Percentiles rank a stretch among this genome's conserved stretches.
Conservation (phyloP, 2,113 vertebrate genomes). For the Epinephelus lanceolatus region DNA sequence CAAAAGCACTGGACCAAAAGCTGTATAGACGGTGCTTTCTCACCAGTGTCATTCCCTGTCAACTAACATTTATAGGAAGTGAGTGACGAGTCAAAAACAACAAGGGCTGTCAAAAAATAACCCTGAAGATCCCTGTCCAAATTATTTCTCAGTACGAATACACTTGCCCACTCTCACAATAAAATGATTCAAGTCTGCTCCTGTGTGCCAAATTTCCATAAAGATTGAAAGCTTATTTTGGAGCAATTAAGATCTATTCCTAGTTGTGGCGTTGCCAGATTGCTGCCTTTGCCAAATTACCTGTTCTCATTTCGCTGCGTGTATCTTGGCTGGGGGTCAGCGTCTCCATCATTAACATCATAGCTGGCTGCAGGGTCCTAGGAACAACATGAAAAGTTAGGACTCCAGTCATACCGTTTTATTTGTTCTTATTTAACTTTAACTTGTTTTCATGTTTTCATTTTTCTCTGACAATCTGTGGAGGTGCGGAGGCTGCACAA, state of each 20-base stretch:
- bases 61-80: background rate
- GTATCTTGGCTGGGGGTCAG: constrained; percentile 96
- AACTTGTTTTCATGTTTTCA: no score
- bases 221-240: constrained; percentile 24
- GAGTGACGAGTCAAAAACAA: background rate
- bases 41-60: constrained; percentile 20
- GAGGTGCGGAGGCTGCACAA: no score
- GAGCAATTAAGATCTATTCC: constrained; percentile 5
- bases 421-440: background rate
- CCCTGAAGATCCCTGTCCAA: background rate
- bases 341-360: constrained; percentile 96
- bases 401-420: background rate
- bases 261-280: background rate
- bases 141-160: background rate
- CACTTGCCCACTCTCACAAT: background rate
- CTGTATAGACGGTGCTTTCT: background rate
- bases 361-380: constrained; percentile 96
- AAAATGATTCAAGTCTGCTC: background rate
- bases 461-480: background rate
- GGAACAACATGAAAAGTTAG: constrained; percentile 25
- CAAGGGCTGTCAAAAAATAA: background rate
- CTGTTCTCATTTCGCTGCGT: constrained; percentile 98
- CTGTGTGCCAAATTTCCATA: background rate
- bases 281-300: constrained; percentile 75
- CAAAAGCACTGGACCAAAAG: constrained; percentile 11